A percentile compares a stretch with the other conserved stretches of the same genome.
Conservation (phyloP, 2,113 vertebrate species). For the Hyperoodon ampullatus region DNA sequence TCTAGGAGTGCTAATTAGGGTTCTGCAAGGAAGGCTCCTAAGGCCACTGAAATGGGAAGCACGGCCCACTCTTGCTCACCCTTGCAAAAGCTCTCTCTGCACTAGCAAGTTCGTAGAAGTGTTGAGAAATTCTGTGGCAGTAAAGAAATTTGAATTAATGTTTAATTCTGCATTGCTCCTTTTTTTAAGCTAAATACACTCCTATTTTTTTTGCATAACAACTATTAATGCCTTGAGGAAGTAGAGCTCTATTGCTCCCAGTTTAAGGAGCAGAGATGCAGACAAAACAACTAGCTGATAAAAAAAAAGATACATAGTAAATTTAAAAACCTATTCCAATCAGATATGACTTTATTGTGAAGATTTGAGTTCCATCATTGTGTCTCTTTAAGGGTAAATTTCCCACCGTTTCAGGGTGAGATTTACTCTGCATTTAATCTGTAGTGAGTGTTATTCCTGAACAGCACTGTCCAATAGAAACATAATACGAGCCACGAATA, state of each 20-base stretch:
- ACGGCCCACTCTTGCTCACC: not conserved
- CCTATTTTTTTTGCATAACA: not conserved
- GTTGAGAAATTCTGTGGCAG: not conserved
- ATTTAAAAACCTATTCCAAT: slow-evolving; percentile 20
- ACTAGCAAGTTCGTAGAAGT: not conserved
- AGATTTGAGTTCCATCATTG: not conserved
- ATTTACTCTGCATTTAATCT: not conserved
- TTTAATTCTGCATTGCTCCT: not conserved
- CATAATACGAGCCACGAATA: not conserved
- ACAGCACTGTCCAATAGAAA: not conserved
- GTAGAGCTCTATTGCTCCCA: not conserved
- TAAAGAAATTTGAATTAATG: not conserved
- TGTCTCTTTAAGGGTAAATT: not conserved
- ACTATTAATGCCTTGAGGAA: slow-evolving; percentile 40
- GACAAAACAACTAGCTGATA: not conserved
- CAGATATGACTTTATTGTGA: not conserved
- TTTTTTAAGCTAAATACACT: not conserved
- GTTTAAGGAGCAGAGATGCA: not conserved
- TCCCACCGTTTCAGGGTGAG: not conserved
- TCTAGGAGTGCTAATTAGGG: slow-evolving; percentile 14
- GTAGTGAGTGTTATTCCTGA: not conserved
- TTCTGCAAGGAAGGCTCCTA: not conserved
- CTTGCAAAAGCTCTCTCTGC: not conserved
- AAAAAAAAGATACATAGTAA: not conserved
- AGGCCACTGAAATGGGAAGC: not conserved